Conservation (phyloP, 2,797 vertebrate genomes). For the Erpetoichthys calabaricus region DNA sequence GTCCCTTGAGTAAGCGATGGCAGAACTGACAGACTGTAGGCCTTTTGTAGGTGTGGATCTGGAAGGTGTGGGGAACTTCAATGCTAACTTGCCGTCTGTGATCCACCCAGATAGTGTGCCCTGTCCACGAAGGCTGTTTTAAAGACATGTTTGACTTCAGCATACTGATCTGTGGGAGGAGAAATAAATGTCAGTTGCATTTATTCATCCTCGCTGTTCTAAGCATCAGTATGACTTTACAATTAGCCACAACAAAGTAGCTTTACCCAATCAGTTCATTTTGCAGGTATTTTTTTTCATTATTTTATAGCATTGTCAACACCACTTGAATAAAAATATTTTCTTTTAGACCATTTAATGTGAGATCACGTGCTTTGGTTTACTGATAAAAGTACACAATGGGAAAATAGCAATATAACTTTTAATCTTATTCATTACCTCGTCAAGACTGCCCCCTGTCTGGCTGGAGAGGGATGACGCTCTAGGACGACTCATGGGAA, state of each 20-base stretch:
- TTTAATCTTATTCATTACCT: slow-evolving; percentile 25
- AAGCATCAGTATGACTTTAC: too few relatives aligned
- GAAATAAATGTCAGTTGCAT: not conserved
- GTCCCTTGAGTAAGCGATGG: slow-evolving; percentile 47
- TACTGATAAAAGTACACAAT: too few relatives aligned
- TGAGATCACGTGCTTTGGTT: too few relatives aligned
- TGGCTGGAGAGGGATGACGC: slow-evolving; percentile 36
- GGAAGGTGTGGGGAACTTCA: slow-evolving; percentile 57
- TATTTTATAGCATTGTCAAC: too few relatives aligned
- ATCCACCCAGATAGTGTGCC: slow-evolving; percentile 39
- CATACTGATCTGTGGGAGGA: slow-evolving; percentile 41
- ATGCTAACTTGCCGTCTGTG: slow-evolving; percentile 8
- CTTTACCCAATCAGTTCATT: too few relatives aligned
- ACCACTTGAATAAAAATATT: too few relatives aligned
- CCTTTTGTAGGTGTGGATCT: slow-evolving; percentile 59
- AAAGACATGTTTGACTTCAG: slow-evolving; percentile 34
- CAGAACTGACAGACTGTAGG: slow-evolving; percentile 54
- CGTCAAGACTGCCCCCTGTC: slow-evolving; percentile 48
- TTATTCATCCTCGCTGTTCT: too few relatives aligned
- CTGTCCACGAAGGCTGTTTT: slow-evolving; percentile 36
- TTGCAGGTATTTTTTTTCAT: too few relatives aligned
- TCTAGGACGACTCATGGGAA: slow-evolving; percentile 32
- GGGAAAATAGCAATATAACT: too few relatives aligned
- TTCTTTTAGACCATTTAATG: too few relatives aligned
- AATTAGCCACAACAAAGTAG: too few relatives aligned